A percentile compares a stretch with the other conserved stretches of the same genome.
Evolutionary conservation across 2,113 vertebrate genomes (phyloP).

Genomic region (Calidris pugnax): DNA sequence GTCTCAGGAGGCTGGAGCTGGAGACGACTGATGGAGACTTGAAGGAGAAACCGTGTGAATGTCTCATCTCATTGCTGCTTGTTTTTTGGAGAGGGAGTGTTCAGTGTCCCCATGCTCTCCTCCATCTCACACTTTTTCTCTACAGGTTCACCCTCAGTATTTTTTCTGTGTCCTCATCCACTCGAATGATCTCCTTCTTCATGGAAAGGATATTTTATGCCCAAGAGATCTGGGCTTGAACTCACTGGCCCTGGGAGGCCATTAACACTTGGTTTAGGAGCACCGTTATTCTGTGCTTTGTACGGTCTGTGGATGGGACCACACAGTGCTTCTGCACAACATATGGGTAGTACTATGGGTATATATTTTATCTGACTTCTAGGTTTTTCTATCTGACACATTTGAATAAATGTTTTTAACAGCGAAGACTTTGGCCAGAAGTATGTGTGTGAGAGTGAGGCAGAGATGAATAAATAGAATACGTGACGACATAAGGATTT

Average conservation of each 20-base stretch:
- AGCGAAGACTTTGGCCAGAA: background rate
- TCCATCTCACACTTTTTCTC: background rate
- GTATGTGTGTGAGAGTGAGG: background rate
- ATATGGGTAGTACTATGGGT: background rate
- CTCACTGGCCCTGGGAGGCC: background rate
- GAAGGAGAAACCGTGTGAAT: background rate
- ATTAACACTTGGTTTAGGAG: background rate
- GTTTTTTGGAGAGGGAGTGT: background rate
- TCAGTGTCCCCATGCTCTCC: background rate
- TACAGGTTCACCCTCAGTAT: background rate
- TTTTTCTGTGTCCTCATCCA: background rate
- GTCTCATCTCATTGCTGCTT: background rate
- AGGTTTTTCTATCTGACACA: background rate
- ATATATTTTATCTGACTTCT: background rate
- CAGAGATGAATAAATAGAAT: background rate
- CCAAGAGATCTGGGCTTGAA: background rate
- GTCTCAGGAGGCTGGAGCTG: background rate
- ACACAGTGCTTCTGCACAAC: background rate
- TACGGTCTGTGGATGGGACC: background rate
- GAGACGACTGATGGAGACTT: background rate
- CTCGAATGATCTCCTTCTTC: background rate
- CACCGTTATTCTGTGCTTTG: background rate
- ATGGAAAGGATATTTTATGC: background rate
- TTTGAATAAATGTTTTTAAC: background rate
- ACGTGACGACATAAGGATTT: background rate